Conservation (phyloP, 2,888 invertebrate species). For the Dryobotodes eremita region DNA sequence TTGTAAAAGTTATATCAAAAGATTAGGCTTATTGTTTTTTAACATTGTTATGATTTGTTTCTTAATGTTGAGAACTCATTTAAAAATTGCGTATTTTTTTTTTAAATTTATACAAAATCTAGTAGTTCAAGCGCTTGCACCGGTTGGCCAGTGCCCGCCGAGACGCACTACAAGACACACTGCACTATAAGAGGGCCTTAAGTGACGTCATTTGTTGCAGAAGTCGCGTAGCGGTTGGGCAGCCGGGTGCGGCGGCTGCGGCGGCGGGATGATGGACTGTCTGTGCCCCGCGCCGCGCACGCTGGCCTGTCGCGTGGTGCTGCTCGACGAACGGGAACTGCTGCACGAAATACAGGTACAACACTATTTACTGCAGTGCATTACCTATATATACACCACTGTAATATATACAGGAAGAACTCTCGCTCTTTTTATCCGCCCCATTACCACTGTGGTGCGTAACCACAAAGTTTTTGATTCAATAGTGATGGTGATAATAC, state of each 20-base stretch:
- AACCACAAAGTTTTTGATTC: slow-evolving; percentile 51
- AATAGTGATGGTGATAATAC: slow-evolving; percentile 54
- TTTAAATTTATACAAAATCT: too few relatives aligned
- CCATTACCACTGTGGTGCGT: slow-evolving; percentile 12
- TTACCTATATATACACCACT: not conserved
- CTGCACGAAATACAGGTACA: slow-evolving; percentile 96
- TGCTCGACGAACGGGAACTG: slow-evolving; percentile 97
- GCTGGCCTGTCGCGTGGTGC: slow-evolving; percentile 95
- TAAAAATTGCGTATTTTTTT: too few relatives aligned
- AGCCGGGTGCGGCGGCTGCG: slow-evolving; percentile 71
- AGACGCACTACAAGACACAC: too few relatives aligned
- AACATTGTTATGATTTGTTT: too few relatives aligned
- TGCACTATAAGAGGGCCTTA: not conserved
- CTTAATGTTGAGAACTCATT: too few relatives aligned
- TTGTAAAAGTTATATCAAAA: too few relatives aligned
- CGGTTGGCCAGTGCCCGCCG: too few relatives aligned
- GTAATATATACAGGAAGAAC: not conserved
- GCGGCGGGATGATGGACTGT: slow-evolving; percentile 89
- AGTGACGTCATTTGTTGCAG: slow-evolving; percentile 68
- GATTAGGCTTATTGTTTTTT: too few relatives aligned
- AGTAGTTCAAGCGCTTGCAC: too few relatives aligned
- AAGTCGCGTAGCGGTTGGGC: slow-evolving; percentile 64
- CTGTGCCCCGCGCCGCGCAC: slow-evolving; percentile 91
- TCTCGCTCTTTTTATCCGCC: not conserved
- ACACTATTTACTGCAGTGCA: slow-evolving; percentile 61